Base-by-base conservation (phyloP, 1,140 invertebrate species). In the Nomia melanderi region DNA sequence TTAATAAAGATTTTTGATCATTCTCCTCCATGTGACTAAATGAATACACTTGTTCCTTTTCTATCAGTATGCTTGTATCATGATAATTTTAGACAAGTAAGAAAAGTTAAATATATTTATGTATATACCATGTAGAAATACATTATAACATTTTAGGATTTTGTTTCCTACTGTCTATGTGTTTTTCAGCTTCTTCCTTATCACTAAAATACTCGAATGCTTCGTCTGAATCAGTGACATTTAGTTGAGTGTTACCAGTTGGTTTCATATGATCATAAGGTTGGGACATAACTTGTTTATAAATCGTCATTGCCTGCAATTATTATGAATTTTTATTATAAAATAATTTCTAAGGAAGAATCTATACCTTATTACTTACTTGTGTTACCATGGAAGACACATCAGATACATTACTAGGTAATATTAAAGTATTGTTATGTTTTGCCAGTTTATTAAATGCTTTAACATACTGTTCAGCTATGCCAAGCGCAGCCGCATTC, bases 381-480 rank as follows among this genome's bases (percentile, higher is more conserved):
- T 98, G 97, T 44, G 96, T 94, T 44, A 99, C 97, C 87, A 98
- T 93, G 81, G 93, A 94, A 14, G 96, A 94, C 2, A 98, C 94
- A 92, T 99, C 98, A 11, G 96, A 95, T 12, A 96, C 95, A 92
- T 99, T 98, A 6, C 96, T 94, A 1, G 99, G 98, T 56, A 99
- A 90, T 80, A 99, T 97, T 29, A 99, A 91, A 0, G 98, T 99
- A 91, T 99, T 99, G 83, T 96, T 97, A 41, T 95, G 96, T 91
- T 98, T 97, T 0, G 98, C 98, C 65, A 99, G 90, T 86, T 98
- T 96, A 87, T 97, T 94, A 91, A 99, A 99, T 17, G 98, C 98
- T 33, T 94, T 91, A 50, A 99, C 97, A 90, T 99, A 99, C 87
- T 99, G 97, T 88, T 99, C 98, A 1, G 98, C 98, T 74, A 99